Evolutionary conservation across 2,888 invertebrate genomes (phyloP).

Genomic region (Synergus umbraculus): DNA sequence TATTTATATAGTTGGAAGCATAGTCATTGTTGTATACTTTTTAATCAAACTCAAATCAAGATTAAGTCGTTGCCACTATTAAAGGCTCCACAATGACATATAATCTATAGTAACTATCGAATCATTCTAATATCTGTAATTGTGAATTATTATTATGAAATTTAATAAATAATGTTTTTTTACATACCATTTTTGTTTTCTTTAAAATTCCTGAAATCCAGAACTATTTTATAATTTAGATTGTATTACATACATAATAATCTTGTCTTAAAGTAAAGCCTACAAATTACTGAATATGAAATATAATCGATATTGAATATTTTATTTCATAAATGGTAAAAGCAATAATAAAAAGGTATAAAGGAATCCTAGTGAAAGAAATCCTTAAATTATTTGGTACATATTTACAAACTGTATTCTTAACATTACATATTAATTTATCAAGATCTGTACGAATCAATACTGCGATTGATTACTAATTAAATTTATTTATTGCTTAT

Average conservation of each 20-base stretch:
- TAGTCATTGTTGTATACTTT: conserved; percentile 76
- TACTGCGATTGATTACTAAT: not conserved
- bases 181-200: not conserved
- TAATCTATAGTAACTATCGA: no score
- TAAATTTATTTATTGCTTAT: not conserved
- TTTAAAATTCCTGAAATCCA: not conserved
- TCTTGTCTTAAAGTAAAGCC: not conserved
- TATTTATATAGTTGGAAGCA: conserved; percentile 80
- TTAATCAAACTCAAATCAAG: conserved; percentile 61
- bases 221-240: not conserved
- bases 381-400: conserved; percentile 26
- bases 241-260: not conserved
- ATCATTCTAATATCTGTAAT: no score
- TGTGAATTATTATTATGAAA: no score
- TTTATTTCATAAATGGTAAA: conserved; percentile 31
- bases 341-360: conserved; percentile 18
- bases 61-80: conserved; percentile 58
- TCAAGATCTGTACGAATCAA: conserved; percentile 12
- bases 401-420: conserved; percentile 34
- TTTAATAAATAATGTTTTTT: not conserved
- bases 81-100: conserved; percentile 59
- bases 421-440: conserved; percentile 27
- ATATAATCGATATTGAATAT: conserved; percentile 13
- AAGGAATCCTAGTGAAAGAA: conserved; percentile 14
- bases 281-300: not conserved